A percentile compares a stretch with the other conserved stretches of the same genome.
Conservation (phyloP, 2,888 invertebrate species). For the Zeuzera pyrina region DNA sequence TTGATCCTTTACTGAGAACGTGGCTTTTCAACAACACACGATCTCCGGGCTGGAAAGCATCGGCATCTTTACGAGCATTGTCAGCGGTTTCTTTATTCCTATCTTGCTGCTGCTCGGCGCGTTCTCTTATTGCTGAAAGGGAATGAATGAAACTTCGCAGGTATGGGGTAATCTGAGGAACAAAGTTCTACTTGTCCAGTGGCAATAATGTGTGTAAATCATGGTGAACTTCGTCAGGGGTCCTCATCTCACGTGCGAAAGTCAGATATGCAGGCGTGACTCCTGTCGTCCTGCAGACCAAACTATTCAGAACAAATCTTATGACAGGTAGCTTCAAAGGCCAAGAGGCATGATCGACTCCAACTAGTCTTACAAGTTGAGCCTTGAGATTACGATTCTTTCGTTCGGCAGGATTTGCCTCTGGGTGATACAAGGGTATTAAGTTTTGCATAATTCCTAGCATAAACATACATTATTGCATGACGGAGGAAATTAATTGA, state of each 20-base stretch:
- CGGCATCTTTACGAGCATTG: neutral
- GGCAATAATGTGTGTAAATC: constrained; percentile 2
- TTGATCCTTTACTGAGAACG: neutral
- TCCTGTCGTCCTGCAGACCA: neutral
- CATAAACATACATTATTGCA: constrained; percentile 13
- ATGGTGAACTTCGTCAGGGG: neutral
- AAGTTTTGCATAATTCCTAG: constrained; percentile 11
- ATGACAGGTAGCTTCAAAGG: neutral
- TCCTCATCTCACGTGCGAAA: constrained; percentile 1
- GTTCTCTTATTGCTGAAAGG: neutral
- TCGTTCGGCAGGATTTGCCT: constrained; percentile 26
- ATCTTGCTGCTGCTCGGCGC: neutral
- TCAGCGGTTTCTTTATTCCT: neutral
- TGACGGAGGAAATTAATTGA: constrained; percentile 16
- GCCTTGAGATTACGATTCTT: constrained; percentile 24
- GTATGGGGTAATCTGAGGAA: constrained; percentile 2
- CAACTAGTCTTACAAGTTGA: constrained; percentile 7
- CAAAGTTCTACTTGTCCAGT: neutral
- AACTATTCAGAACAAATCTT: constrained; percentile 1
- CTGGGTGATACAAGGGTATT: constrained; percentile 12
- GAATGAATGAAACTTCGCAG: neutral
- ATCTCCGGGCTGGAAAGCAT: neutral
- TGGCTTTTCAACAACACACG: neutral
- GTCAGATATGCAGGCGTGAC: neutral
- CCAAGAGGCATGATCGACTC: neutral